These are phyloP conservation scores for Amphipoea oculea DNA, from an alignment of 2,888 invertebrate genomes.

Conservation along the genomic window DNA sequence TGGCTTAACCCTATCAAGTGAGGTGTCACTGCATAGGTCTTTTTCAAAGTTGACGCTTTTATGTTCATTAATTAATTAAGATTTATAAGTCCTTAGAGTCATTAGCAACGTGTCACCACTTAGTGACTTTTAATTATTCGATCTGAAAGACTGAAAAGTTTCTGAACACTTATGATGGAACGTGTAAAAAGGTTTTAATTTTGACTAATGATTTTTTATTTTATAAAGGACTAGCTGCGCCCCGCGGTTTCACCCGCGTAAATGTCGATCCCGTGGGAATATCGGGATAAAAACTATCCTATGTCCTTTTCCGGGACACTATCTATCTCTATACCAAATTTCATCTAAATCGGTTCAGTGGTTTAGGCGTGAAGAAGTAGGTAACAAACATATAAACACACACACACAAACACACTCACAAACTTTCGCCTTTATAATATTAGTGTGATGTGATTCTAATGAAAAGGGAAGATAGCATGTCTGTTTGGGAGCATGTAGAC, in stretches of 20 bases:
- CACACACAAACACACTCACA: too few species aligned
- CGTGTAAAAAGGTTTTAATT: slow-evolving; percentile 5
- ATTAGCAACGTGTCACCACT: slow-evolving; percentile 44
- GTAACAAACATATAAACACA: too few species aligned
- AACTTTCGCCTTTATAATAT: too few species aligned
- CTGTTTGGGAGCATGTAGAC: neutral
- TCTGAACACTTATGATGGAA: slow-evolving; percentile 27
- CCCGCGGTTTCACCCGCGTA: too few species aligned
- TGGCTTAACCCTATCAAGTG: slow-evolving; percentile 22
- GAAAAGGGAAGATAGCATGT: neutral
- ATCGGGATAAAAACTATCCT: too few species aligned
- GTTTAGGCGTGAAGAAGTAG: too few species aligned
- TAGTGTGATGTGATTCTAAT: too few species aligned
- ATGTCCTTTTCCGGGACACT: too few species aligned
- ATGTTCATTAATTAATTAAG: slow-evolving; percentile 37
- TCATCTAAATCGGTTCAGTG: too few species aligned
- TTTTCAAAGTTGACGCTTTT: slow-evolving; percentile 36
- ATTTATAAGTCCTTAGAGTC: slow-evolving; percentile 46
- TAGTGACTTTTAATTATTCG: slow-evolving; percentile 29
- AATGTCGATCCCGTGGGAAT: too few species aligned
- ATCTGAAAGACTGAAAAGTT: slow-evolving; percentile 28
- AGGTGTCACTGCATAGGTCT: slow-evolving; percentile 2
- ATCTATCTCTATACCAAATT: too few species aligned
- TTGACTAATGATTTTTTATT: neutral
- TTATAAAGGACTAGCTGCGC: too few species aligned